Evolutionary conservation across 2,888 invertebrate species (phyloP).

Genomic region (Dasysyrphus albostriatus): DNA sequence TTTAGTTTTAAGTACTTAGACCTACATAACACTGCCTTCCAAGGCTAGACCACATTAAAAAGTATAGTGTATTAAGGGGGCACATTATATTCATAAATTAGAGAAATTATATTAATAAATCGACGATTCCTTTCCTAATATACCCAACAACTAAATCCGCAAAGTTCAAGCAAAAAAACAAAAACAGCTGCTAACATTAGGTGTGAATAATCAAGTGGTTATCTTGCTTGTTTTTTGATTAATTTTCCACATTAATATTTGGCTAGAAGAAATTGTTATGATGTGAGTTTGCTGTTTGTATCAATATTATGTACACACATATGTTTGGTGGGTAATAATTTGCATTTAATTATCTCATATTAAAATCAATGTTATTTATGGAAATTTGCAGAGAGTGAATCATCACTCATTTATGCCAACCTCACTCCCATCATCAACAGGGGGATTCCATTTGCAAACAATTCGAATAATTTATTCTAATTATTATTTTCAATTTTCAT

Average conservation of each 20-base stretch:
- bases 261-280: background rate
- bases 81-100: background rate
- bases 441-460: constrained; percentile 23
- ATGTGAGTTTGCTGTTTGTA: background rate
- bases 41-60: background rate
- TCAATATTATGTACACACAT: background rate
- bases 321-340: background rate
- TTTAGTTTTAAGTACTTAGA: background rate
- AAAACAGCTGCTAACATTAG: constrained; percentile 1
- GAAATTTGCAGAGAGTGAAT: constrained; percentile 29
- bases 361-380: constrained; percentile 12
- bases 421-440: background rate
- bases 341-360: background rate
- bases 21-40: background rate
- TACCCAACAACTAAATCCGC: background rate
- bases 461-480: constrained; percentile 53
- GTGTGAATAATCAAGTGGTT: background rate
- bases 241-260: background rate
- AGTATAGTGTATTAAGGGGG: background rate
- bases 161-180: background rate
- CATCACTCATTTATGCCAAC: constrained; percentile 22
- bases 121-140: background rate
- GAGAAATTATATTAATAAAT: background rate
- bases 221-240: constrained; percentile 4
- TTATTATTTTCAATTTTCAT: constrained; percentile 35